These are phyloP conservation scores for Catharus minimus DNA, from an alignment of 2,113 vertebrate genomes.

Conservation along the genomic window DNA sequence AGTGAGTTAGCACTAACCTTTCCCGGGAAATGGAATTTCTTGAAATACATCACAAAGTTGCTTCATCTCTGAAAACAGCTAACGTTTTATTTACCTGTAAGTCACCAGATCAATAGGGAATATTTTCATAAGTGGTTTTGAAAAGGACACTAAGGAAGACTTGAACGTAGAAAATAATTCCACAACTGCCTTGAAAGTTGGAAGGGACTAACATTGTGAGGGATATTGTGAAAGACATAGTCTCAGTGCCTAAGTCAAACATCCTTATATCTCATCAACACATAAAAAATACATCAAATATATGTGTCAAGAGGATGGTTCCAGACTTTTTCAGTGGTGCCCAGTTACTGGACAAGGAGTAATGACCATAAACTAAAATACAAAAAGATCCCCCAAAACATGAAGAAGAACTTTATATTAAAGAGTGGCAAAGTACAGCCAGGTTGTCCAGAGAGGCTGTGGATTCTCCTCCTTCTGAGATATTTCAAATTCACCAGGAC, in stretches of 20 bases:
- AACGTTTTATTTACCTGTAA: neutral
- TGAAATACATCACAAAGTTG: neutral
- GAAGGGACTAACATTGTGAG: neutral
- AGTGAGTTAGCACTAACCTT: neutral
- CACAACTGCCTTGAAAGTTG: neutral
- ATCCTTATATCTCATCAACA: neutral
- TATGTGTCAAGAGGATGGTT: neutral
- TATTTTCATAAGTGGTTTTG: neutral
- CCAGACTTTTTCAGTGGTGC: neutral
- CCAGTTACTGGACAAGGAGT: neutral
- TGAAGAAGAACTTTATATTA: neutral
- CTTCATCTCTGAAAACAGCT: neutral
- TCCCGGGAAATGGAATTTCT: neutral
- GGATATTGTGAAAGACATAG: rapidly evolving
- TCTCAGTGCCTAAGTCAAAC: neutral
- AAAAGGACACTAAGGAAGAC: neutral
- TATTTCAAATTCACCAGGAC: neutral
- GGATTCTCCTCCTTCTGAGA: neutral
- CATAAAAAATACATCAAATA: neutral
- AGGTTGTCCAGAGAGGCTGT: neutral
- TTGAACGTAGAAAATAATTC: neutral
- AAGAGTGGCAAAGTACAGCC: neutral
- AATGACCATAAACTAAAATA: neutral
- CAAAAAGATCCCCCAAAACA: neutral
- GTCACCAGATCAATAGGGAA: neutral